Conservation (phyloP, 1,140 invertebrate genomes). For the Papilio polytes region DNA sequence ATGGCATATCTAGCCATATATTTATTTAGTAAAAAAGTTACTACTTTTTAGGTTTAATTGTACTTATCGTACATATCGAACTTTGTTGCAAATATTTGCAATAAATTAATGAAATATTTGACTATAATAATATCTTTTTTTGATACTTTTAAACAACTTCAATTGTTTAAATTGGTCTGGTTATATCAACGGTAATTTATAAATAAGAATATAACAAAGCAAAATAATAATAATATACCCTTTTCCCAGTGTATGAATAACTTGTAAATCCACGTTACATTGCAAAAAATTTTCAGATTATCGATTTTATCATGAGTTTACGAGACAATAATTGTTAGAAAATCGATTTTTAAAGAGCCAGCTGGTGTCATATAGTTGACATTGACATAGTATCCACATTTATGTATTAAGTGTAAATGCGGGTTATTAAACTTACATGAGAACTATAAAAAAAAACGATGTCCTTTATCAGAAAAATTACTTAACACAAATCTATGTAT, state of each 20-base stretch:
- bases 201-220: too few species aligned
- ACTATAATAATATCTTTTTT: not conserved
- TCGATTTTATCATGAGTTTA: not conserved
- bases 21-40: not conserved
- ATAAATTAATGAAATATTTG: not conserved
- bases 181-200: not conserved
- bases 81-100: not conserved
- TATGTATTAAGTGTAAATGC: not conserved
- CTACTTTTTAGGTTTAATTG: not conserved
- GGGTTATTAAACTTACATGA: not conserved
- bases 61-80: conserved; percentile 5
- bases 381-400: not conserved
- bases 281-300: too few species aligned
- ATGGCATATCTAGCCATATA: conserved; percentile 20
- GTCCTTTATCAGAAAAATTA: not conserved
- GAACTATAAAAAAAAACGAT: not conserved
- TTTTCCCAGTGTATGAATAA: too few species aligned
- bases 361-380: not conserved
- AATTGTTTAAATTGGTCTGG: not conserved
- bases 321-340: not conserved
- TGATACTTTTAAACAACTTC: too few species aligned
- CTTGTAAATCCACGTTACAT: too few species aligned
- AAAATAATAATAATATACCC: too few species aligned
- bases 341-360: not conserved
- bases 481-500: not conserved